Conservation (phyloP, 2,797 vertebrate genomes). For the Platyrinchus mystaceus region DNA sequence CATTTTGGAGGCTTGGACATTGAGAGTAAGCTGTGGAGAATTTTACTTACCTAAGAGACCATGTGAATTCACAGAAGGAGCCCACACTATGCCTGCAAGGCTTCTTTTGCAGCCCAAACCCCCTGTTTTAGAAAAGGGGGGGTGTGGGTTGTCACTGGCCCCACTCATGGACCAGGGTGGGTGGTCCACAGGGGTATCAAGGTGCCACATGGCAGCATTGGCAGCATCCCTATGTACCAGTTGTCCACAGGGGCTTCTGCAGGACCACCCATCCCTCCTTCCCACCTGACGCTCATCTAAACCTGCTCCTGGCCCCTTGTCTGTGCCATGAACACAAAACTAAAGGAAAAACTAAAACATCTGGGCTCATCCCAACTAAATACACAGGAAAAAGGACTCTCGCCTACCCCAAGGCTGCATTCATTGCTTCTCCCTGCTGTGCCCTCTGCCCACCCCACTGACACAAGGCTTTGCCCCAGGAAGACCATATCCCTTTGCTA, state of each 20-base stretch:
- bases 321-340: neutral
- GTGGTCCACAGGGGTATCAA: neutral
- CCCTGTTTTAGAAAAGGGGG: neutral
- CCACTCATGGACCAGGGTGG: fast-evolving
- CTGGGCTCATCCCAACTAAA: neutral
- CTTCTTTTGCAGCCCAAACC: neutral
- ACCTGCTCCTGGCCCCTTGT: neutral
- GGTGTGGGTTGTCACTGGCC: neutral
- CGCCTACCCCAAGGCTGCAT: fast-evolving
- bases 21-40: neutral
- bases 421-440: neutral
- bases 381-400: neutral
- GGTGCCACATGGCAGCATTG: fast-evolving
- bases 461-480: neutral
- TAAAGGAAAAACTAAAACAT: neutral
- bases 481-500: neutral
- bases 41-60: constrained; percentile 36
- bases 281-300: neutral
- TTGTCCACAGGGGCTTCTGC: neutral
- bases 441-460: neutral
- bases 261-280: neutral
- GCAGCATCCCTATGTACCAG: neutral
- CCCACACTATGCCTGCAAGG: neutral
- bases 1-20: neutral
- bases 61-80: neutral